Conservation (phyloP, 2,113 vertebrate genomes). For the Eudyptes chrysolophus region DNA sequence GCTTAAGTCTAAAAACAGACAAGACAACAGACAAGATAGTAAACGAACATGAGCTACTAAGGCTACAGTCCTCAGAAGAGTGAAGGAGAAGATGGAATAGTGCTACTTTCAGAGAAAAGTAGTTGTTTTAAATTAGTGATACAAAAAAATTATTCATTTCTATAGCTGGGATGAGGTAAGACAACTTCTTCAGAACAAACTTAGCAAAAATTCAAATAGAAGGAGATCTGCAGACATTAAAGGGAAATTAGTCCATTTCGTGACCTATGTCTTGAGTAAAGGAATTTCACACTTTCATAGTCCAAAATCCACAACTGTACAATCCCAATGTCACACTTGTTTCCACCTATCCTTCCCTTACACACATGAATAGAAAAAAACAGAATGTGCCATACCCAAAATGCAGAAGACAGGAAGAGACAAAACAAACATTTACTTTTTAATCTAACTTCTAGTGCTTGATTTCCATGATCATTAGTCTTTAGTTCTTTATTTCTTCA, state of each 20-base stretch:
- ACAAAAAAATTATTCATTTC: neutral
- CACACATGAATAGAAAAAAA: neutral
- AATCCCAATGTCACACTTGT: neutral
- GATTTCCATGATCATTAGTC: neutral
- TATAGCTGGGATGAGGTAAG: neutral
- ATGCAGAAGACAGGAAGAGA: neutral
- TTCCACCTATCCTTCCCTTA: neutral
- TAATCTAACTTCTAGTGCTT: neutral
- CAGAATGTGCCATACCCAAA: neutral
- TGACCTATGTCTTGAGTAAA: neutral
- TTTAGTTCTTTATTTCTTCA: neutral
- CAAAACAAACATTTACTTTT: neutral
- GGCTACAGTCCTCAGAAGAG: neutral
- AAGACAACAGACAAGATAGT: neutral
- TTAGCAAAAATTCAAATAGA: neutral
- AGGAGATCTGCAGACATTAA: neutral
- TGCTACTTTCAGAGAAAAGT: neutral
- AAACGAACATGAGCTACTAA: neutral
- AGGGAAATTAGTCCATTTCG: neutral
- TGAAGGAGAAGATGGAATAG: neutral
- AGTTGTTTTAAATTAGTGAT: neutral
- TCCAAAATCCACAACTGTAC: neutral
- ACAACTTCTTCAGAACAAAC: neutral
- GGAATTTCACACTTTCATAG: neutral
- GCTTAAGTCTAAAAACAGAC: neutral